Base-by-base conservation (phyloP, 2,113 vertebrate species). In the Notothenia coriiceps region DNA sequence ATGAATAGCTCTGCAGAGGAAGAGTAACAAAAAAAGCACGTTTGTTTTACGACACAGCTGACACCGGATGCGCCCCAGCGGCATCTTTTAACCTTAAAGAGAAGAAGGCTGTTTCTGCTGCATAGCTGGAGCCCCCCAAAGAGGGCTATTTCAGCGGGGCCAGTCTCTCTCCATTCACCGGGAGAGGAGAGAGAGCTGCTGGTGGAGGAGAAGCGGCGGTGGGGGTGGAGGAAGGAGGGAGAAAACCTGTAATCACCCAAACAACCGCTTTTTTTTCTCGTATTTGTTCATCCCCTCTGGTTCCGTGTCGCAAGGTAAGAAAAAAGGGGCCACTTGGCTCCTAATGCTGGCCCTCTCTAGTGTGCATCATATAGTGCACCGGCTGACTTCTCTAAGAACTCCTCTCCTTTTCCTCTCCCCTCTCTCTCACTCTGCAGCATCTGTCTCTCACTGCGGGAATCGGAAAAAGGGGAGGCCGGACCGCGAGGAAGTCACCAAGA, bases 201-300 rank as follows among this genome's bases (percentile, higher is more conserved):
- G 64, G 67, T 57, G 74, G 74, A 66, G 10, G 64, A n/a, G 70
- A 10, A 10, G 13, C 8, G 4, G 44, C 47, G 55, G 40, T 1
- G 40, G 67, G 55, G 75, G 14, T 15, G 63, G 74, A 62, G 56
- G 70, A 50, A 25, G 73, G 77, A 63, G 71, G 72, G 79, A 68
- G 74, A 55, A 86, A 88, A 86, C 90, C 88, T 89, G 87, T 89
- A 91, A 90, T 92, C 93, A 89, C 88, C 88, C 89, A 93, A 94
- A 92, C 90, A 93, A 87, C 88, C 88, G 44, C 82, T 90, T 90
- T 9, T 51, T 59, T 93, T 86, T 81, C 80, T 87, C 88, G 75
- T 85, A 29, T 40, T 40, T 40, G 5, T 93, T 91, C 84, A 80
- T 85, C 88, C 78, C 80, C 88, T 84, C 88, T 81, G 91, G 90